These are phyloP conservation scores for Melanotaenia pygmaea DNA, from an alignment of 2,797 vertebrate species.

Conservation along the genomic window DNA sequence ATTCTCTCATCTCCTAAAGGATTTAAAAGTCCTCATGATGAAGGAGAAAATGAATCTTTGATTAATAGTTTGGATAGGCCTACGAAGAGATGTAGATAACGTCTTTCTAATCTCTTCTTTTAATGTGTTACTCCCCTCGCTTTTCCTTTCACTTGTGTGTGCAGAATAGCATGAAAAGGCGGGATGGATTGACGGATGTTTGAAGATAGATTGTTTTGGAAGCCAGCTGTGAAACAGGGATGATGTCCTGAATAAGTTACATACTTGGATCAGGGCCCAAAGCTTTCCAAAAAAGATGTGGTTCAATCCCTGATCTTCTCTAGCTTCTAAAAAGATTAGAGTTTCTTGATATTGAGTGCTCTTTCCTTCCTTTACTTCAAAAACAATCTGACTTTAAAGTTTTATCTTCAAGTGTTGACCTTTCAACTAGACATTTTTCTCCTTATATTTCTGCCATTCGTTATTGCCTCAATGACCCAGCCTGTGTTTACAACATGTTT, in stretches of 20 bases:
- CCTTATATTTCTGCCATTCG: conserved; percentile 40
- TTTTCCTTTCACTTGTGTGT: conserved; percentile 29
- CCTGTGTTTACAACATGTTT: conserved; percentile 41
- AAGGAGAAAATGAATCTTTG: conserved; percentile 72
- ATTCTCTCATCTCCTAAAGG: conserved; percentile 80
- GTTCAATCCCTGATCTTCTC: conserved; percentile 41
- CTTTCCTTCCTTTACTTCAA: conserved; percentile 47
- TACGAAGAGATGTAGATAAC: conserved; percentile 66
- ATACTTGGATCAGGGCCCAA: conserved; percentile 41
- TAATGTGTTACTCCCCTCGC: conserved; percentile 41
- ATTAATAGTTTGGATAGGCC: conserved; percentile 73
- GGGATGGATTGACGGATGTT: conserved; percentile 53
- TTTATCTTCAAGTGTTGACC: conserved; percentile 50
- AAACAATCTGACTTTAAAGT: conserved; percentile 53
- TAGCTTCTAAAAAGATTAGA: conserved; percentile 43
- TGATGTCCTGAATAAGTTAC: conserved; percentile 59
- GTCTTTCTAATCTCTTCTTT: conserved; percentile 65
- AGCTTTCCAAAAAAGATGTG: conserved; percentile 37
- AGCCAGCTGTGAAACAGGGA: conserved; percentile 58
- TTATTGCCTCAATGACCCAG: conserved; percentile 36
- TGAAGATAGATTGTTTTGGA: conserved; percentile 68
- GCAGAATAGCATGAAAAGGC: conserved; percentile 58
- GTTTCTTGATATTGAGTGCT: conserved; percentile 48
- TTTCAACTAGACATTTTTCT: conserved; percentile 47
- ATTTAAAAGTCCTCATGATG: conserved; percentile 74